phyloP scores from a whole-genome alignment of 2,797 vertebrate species.

The Galagoides demidoff region DNA sequence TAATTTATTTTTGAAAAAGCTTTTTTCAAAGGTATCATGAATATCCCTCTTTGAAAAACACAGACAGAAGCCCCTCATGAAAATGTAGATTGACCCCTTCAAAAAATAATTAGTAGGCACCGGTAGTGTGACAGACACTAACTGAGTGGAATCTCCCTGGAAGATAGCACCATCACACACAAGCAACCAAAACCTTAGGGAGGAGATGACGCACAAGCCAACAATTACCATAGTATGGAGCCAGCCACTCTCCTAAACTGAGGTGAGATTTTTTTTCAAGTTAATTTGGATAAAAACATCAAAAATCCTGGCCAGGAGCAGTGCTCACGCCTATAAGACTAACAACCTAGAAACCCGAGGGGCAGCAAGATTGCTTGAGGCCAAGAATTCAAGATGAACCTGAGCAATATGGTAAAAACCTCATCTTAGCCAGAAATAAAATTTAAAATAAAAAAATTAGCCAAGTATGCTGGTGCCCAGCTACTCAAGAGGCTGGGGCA shows the following conservation, averaged over 20 bases:
- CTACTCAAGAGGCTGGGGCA: not conserved
- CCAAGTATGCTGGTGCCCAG: not conserved
- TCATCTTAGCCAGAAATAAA: not conserved
- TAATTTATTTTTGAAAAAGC: not conserved
- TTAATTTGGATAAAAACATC: not conserved
- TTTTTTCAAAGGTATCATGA: not conserved
- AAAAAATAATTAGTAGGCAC: not conserved
- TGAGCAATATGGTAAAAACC: not conserved
- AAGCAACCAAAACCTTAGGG: not conserved
- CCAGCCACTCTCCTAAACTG: not conserved
- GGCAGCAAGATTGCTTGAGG: not conserved
- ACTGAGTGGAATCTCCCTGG: not conserved
- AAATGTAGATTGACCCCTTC: not conserved
- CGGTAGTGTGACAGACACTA: not conserved
- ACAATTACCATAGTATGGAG: not conserved
- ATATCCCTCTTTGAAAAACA: conserved; percentile 6
- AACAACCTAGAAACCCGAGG: not conserved
- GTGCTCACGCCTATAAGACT: not conserved
- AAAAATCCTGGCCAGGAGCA: not conserved
- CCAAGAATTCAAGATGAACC: not conserved
- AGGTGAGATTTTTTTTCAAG: not conserved
- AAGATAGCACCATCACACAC: not conserved
- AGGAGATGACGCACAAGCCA: not conserved
- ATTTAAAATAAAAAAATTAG: not conserved
- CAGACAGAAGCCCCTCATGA: not conserved